Evolutionary conservation across 1,140 invertebrate species (phyloP).

Genomic region (Drosophila melanica): DNA sequence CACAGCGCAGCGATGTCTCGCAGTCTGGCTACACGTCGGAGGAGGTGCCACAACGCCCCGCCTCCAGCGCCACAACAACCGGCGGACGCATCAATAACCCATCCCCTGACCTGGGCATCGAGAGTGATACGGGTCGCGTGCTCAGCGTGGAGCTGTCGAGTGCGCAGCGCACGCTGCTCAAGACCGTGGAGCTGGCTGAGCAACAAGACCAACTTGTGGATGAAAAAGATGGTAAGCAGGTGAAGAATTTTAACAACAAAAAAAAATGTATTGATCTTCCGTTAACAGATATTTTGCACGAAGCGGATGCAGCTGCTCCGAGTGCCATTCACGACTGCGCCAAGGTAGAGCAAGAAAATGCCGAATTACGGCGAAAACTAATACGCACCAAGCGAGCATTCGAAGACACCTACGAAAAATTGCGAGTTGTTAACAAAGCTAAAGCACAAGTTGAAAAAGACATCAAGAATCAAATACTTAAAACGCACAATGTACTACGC

Average conservation of each 20-base stretch:
- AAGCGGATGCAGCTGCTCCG: conserved; percentile 20
- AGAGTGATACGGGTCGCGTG: conserved; percentile 87
- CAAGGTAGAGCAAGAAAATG: conserved; percentile 85
- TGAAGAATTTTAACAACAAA: background rate
- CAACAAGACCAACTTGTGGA: conserved; percentile 13
- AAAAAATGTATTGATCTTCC: background rate
- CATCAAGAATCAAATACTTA: conserved; percentile 86
- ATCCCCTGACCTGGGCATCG: conserved; percentile 90
- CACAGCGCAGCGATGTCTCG: conserved; percentile 70
- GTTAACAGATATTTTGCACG: conserved; percentile 46
- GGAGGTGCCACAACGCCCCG: conserved; percentile 58
- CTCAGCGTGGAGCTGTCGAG: conserved; percentile 85
- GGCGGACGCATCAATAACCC: conserved; percentile 84
- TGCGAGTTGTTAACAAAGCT: conserved; percentile 85
- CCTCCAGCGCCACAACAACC: background rate
- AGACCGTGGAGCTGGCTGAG: conserved; percentile 65
- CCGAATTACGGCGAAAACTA: conserved; percentile 85
- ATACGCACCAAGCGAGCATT: conserved; percentile 85
- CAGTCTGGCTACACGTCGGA: conserved; percentile 81
- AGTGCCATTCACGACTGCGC: conserved; percentile 68
- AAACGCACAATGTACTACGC: conserved; percentile 86
- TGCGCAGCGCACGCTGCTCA: conserved; percentile 61
- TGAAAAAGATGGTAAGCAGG: conserved; percentile 50
- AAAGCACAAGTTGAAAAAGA: conserved; percentile 86
- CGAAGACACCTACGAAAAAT: conserved; percentile 85